Evolutionary conservation across 2,888 invertebrate species (phyloP).

Genomic region (Cheilosia scutellata): DNA sequence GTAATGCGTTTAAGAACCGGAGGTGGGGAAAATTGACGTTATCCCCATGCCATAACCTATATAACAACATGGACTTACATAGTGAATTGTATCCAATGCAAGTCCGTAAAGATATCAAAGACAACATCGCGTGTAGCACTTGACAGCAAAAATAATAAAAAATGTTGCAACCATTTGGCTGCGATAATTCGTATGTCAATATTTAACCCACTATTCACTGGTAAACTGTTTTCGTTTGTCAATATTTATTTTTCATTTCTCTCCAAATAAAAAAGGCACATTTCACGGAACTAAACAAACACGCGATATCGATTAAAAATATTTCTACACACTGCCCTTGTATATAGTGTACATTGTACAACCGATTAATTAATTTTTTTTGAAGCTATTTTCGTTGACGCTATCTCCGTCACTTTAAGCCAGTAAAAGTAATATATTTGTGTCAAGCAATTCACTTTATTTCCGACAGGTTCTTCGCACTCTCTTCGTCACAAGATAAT

Average conservation of each 20-base stretch:
- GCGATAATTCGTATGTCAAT: background rate
- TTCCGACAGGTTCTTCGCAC: background rate
- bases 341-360: no score
- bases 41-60: no score
- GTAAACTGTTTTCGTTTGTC: no score
- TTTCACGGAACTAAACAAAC: no score
- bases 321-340: no score
- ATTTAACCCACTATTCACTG: no score
- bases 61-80: background rate
- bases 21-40: no score
- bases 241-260: no score
- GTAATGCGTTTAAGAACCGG: no score
- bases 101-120: background rate
- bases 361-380: constrained; percentile 11
- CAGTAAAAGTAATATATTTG: constrained; percentile 38
- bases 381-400: background rate
- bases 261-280: no score
- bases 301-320: no score
- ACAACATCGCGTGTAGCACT: background rate
- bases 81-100: background rate
- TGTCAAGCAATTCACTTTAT: constrained; percentile 5
- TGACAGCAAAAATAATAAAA: background rate
- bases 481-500: background rate
- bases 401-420: constrained; percentile 25
- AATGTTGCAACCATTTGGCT: background rate